These are phyloP conservation scores for Helarctos malayanus DNA, from an alignment of 2,797 vertebrate species.

Conservation along the genomic window DNA sequence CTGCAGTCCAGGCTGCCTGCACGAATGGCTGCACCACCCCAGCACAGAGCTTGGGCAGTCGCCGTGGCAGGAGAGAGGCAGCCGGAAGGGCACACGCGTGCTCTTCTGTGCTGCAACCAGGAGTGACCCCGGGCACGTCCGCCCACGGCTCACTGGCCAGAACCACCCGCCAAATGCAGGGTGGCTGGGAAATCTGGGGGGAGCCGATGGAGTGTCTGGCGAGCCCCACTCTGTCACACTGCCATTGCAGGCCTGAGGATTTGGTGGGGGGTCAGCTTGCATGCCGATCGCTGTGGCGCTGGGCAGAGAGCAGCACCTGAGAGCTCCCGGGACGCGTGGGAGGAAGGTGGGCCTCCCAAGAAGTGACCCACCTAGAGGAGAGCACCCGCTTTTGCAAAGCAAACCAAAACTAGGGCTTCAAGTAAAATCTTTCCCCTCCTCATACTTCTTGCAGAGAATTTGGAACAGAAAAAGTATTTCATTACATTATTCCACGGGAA, in stretches of 20 bases:
- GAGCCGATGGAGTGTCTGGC: fast-evolving
- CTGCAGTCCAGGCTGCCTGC: background rate
- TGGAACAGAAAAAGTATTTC: background rate
- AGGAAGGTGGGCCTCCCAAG: too few relatives aligned
- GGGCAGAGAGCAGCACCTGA: background rate
- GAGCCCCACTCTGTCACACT: fast-evolving
- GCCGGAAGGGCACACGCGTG: fast-evolving
- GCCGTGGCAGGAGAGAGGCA: fast-evolving
- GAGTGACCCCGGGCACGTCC: background rate
- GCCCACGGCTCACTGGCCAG: background rate
- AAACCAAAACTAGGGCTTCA: background rate
- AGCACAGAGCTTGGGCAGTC: background rate
- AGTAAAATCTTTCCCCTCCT: background rate
- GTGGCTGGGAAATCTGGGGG: fast-evolving
- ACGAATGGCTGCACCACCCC: too few relatives aligned
- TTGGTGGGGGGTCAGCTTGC: background rate
- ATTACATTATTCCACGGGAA: background rate
- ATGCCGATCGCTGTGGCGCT: fast-evolving
- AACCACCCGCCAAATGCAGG: background rate
- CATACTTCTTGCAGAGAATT: too few relatives aligned
- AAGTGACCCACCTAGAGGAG: background rate
- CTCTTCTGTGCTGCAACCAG: background rate
- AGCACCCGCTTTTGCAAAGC: background rate
- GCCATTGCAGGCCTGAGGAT: fast-evolving
- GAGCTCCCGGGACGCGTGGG: fast-evolving